Evolutionary conservation across 2,888 invertebrate genomes (phyloP), one percentile per base, ranked within the genome.

Genomic region (Neuroscelio doddi): DNA sequence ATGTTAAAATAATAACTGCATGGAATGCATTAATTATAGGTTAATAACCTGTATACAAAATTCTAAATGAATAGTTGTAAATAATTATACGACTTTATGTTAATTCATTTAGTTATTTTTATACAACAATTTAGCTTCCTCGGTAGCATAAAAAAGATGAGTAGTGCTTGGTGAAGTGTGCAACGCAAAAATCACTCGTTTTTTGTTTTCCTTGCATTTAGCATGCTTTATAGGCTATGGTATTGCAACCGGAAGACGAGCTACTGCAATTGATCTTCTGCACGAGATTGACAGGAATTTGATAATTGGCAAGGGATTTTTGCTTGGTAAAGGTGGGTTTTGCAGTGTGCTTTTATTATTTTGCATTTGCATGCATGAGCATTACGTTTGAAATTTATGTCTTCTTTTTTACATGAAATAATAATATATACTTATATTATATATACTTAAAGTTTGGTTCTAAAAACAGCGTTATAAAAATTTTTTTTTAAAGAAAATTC

Each of bases 251-350:
- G 74, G 70, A 64, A 63, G 66, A 49, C 72, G 69, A 73, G 68
- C 62, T 69, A 75, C 73, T 74, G 74, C 71, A 39, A 73, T 52
- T 64, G 77, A 80, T 76, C 86, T 91, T 69, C 87, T 91, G 81
- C 87, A 87, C 83, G 90, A 91, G 86, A 90, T 91, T 81, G 90
- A 90, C 85, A 86, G 86, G 68, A 87, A 87, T 70, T 85, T 89
- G 75, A 84, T 82, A 73, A 77, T 88, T 79, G 87, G 89, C 74
- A 88, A 86, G 80, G 90, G 90, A 79, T 90, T 90, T 85, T 87
- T 90, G 78, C 86, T 88, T 81, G 85, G 81, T 47, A 80, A 82
- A 87, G 85, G 85, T 85, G 80, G 79, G 84, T 84, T 66, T 45
- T 46, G 58, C 29, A 46, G 46, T 59, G 56, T 16, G 42, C 44